Conservation (phyloP, 1,140 invertebrate genomes). For the Magallana angulata region DNA sequence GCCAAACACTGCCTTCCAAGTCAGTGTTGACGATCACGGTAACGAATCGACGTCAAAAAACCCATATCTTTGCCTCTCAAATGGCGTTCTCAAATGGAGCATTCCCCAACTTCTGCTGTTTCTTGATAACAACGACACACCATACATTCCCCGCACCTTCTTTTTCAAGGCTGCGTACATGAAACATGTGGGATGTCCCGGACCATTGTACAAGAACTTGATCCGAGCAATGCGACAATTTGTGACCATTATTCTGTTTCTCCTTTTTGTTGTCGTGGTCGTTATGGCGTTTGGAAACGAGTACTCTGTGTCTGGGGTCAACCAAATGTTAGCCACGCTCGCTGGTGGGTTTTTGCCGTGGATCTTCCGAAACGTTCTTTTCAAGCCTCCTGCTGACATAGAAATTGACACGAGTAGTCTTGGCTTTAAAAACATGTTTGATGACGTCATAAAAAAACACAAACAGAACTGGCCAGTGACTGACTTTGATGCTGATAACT, state of each 20-base stretch:
- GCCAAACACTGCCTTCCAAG: constrained; percentile 63
- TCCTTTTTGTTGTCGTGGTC: constrained; percentile 69
- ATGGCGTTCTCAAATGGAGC: constrained; percentile 56
- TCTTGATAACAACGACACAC: constrained; percentile 64
- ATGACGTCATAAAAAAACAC: constrained; percentile 59
- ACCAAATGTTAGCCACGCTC: constrained; percentile 69
- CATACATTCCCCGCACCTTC: constrained; percentile 65
- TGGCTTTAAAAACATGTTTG: constrained; percentile 65
- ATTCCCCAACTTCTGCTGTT: constrained; percentile 62
- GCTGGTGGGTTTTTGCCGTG: constrained; percentile 70
- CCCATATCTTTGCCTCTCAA: background rate
- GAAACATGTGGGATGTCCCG: constrained; percentile 64
- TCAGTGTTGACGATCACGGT: constrained; percentile 42
- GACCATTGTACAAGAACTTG: constrained; percentile 58
- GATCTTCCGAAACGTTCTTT: constrained; percentile 67
- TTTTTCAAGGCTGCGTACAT: constrained; percentile 63
- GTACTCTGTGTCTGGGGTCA: constrained; percentile 68
- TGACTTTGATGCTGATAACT: constrained; percentile 59
- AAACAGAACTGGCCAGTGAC: constrained; percentile 66
- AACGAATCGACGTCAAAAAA: background rate
- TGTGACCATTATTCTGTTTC: constrained; percentile 63
- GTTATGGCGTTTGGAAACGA: constrained; percentile 70
- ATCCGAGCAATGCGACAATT: constrained; percentile 58
- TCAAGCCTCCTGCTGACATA: constrained; percentile 40
- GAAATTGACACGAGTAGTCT: constrained; percentile 62